A percentile compares a stretch with the other conserved stretches of the same genome.
Evolutionary conservation across 2,888 invertebrate genomes (phyloP).

Genomic region (Phyllotreta cruciferae): DNA sequence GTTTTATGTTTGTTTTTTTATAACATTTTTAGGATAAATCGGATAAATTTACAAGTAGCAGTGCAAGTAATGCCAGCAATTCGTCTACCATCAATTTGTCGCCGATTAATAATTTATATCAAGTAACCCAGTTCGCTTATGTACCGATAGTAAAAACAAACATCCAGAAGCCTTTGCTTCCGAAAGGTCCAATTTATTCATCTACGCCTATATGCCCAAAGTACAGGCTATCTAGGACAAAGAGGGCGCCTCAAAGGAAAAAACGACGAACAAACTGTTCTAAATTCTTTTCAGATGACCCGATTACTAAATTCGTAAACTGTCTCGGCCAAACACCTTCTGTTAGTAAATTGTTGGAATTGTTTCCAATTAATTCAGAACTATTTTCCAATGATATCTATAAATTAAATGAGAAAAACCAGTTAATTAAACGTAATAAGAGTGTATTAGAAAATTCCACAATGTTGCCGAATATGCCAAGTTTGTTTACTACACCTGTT

Average conservation of each 20-base stretch:
- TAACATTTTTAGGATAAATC: no score
- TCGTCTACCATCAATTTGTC: no score
- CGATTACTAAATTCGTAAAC: conserved; percentile 38
- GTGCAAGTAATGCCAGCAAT: no score
- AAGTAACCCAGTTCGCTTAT: neutral
- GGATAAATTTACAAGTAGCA: no score
- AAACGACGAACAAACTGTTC: neutral
- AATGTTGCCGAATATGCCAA: conserved; percentile 58
- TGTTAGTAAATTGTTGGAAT: conserved; percentile 25
- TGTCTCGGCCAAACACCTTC: conserved; percentile 31
- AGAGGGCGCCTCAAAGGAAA: neutral
- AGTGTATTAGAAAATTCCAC: neutral
- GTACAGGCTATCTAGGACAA: conserved; percentile 12
- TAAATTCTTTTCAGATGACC: conserved; percentile 20
- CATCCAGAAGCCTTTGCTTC: conserved; percentile 9
- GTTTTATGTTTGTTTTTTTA: no score
- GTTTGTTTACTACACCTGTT: conserved; percentile 45
- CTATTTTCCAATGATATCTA: neutral
- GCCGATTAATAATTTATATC: neutral
- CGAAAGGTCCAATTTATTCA: conserved; percentile 10
- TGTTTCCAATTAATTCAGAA: conserved; percentile 22
- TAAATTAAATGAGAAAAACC: neutral
- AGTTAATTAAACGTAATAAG: neutral
- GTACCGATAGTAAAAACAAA: conserved; percentile 1
- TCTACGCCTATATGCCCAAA: conserved; percentile 22